Evolutionary conservation across 1,140 invertebrate species (phyloP).

Genomic region (Anastatus disparis): DNA sequence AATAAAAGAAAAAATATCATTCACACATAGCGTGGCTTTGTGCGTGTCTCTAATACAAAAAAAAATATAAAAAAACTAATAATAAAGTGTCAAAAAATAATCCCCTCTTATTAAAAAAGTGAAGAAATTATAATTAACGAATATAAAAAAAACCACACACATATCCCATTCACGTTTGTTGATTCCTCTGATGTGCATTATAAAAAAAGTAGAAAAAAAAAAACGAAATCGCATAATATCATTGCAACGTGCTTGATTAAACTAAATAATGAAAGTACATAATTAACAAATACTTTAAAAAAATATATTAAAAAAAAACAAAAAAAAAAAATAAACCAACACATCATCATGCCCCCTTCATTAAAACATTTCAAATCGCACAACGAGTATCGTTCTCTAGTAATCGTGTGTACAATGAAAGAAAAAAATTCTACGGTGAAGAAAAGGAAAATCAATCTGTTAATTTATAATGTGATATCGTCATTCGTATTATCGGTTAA

Average conservation of each 20-base stretch:
- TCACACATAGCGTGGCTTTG: constrained; percentile 26
- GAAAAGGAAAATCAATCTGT: too few relatives aligned
- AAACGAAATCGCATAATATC: not conserved
- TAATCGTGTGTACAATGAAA: not conserved
- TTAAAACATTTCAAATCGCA: constrained; percentile 2
- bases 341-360: constrained; percentile 12
- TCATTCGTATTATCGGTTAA: too few relatives aligned
- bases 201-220: constrained; percentile 11
- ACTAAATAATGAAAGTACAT: constrained; percentile 27
- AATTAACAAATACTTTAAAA: not conserved
- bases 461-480: too few relatives aligned
- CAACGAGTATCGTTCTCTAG: not conserved
- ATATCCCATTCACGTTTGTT: constrained; percentile 30
- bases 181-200: constrained; percentile 33
- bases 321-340: not conserved
- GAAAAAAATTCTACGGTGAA: not conserved
- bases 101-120: constrained; percentile 1
- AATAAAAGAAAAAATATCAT: constrained; percentile 28
- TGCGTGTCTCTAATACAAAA: constrained; percentile 16
- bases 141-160: constrained; percentile 1
- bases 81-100: constrained; percentile 25
- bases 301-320: not conserved
- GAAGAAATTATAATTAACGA: not conserved
- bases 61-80: constrained; percentile 7
- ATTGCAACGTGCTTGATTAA: constrained; percentile 22